A percentile compares a stretch with the other conserved stretches of the same genome.
phyloP scores from a whole-genome alignment of 2,113 vertebrate species.

The Prinia subflava region DNA sequence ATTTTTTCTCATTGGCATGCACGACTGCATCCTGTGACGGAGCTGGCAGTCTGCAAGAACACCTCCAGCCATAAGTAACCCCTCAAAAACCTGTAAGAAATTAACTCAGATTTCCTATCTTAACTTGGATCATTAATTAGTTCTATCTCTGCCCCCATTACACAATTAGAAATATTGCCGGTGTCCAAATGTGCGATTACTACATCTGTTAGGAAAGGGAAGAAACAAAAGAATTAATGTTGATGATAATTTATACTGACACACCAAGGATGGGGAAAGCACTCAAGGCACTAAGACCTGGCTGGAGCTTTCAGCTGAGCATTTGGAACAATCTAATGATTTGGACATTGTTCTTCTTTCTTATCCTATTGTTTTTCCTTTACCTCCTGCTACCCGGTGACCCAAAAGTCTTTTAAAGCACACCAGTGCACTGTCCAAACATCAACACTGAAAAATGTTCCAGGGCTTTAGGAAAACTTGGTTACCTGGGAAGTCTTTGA shows the following conservation, averaged over 20 bases:
- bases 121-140: slow-evolving; percentile 61
- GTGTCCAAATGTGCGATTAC: slow-evolving; percentile 41
- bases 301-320: slow-evolving; percentile 6
- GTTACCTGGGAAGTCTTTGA: neutral
- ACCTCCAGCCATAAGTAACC: neutral
- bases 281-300: slow-evolving; percentile 29
- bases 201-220: slow-evolving; percentile 62
- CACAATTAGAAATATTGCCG: slow-evolving; percentile 49
- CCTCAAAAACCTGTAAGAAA: slow-evolving; percentile 45
- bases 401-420: neutral
- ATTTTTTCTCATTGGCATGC: neutral
- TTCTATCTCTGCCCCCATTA: slow-evolving; percentile 15
- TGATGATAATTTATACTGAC: slow-evolving; percentile 64
- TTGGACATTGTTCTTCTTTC: neutral
- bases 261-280: slow-evolving; percentile 5
- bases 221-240: slow-evolving; percentile 58
- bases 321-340: slow-evolving; percentile 1
- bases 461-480: neutral
- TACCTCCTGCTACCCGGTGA: neutral
- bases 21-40: neutral
- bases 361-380: neutral
- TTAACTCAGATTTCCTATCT: slow-evolving; percentile 13
- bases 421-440: neutral
- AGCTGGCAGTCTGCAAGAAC: neutral
- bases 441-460: neutral